Percentiles rank a stretch among this genome's conserved stretches.
phyloP scores from a whole-genome alignment of 2,888 invertebrate species.

The Lepidocyrtinus sp. region DNA sequence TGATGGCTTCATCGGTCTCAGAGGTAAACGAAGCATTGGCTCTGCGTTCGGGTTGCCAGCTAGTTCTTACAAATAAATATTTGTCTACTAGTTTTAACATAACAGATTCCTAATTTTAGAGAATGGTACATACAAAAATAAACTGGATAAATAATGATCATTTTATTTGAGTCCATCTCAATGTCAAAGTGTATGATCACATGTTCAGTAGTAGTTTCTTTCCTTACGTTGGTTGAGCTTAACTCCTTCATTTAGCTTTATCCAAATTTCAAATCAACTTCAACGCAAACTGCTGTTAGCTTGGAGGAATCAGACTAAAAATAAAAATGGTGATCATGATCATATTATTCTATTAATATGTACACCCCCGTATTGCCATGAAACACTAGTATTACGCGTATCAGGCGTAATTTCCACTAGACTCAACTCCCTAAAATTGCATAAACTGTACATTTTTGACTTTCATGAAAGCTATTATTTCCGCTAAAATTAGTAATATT shows the following conservation, averaged over 20 bases:
- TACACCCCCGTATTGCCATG: too few species aligned
- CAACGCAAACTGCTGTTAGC: not conserved
- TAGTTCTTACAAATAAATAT: slow-evolving; percentile 42
- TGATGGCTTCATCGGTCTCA: slow-evolving; percentile 67
- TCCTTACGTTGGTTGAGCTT: not conserved
- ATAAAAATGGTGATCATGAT: not conserved
- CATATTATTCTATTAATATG: too few species aligned
- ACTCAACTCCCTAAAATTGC: too few species aligned
- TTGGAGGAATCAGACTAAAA: not conserved
- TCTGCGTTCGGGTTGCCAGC: slow-evolving; percentile 25
- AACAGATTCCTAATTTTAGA: too few species aligned
- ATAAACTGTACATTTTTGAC: too few species aligned
- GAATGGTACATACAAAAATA: too few species aligned
- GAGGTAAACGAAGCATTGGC: slow-evolving; percentile 64
- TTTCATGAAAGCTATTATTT: too few species aligned
- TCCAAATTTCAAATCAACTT: not conserved
- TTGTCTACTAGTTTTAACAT: too few species aligned
- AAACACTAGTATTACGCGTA: too few species aligned
- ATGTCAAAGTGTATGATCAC: not conserved
- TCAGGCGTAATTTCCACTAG: too few species aligned
- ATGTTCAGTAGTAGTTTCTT: not conserved
- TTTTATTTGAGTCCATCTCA: not conserved
- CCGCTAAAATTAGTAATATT: too few species aligned
- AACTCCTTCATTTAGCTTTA: not conserved
- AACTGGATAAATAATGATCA: not conserved